Evolutionary conservation across 1,140 invertebrate genomes (phyloP).

Genomic region (Leptopilina clavipes): DNA sequence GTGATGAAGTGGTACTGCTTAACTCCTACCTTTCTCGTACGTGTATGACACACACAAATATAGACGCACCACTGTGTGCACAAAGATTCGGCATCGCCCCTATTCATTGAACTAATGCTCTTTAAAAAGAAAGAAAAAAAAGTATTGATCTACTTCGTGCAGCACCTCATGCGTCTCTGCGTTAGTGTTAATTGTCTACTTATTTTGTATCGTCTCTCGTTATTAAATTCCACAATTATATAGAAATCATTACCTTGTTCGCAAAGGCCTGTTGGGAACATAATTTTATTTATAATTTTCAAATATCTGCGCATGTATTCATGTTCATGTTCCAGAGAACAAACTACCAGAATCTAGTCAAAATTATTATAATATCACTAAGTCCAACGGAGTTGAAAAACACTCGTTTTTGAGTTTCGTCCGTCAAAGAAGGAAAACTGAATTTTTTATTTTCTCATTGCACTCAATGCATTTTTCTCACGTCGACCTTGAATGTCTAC

Average conservation of each 20-base stretch:
- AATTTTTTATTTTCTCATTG: neutral
- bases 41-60: constrained; percentile 55
- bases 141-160: constrained; percentile 42
- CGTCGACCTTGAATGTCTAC: neutral
- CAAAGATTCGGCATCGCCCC: constrained; percentile 53
- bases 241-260: constrained; percentile 50
- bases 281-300: constrained; percentile 55
- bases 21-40: constrained; percentile 69
- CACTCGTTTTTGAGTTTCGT: constrained; percentile 42
- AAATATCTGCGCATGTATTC: constrained; percentile 43
- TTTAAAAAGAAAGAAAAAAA: constrained; percentile 25
- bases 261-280: constrained; percentile 59
- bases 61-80: constrained; percentile 55
- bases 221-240: constrained; percentile 54
- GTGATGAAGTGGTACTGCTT: constrained; percentile 53
- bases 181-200: constrained; percentile 59
- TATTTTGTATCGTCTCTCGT: constrained; percentile 44
- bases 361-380: constrained; percentile 67
- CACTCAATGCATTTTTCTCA: constrained; percentile 39
- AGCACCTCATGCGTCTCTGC: constrained; percentile 53
- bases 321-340: constrained; percentile 46
- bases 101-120: constrained; percentile 42
- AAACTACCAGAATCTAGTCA: constrained; percentile 66
- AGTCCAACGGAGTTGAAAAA: constrained; percentile 48
- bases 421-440: constrained; percentile 34